A percentile compares a stretch with the other conserved stretches of the same genome.
phyloP scores from a whole-genome alignment of 2,888 invertebrate species.

The Aethes cnicana region DNA sequence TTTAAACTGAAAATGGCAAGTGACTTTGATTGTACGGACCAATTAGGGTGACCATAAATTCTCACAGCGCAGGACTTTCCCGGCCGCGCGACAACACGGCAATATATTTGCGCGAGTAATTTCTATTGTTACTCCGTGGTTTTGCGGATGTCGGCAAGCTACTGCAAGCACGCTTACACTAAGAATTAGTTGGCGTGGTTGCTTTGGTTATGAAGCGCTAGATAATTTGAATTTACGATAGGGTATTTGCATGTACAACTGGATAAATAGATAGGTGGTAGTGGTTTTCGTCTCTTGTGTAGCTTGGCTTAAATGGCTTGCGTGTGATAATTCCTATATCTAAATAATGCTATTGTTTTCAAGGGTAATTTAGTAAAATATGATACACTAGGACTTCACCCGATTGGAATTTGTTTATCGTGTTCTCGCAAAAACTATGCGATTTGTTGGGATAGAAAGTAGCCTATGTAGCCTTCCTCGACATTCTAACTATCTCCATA shows the following conservation, averaged over 20 bases:
- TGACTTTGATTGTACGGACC: conserved; percentile 24
- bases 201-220: conserved; percentile 22
- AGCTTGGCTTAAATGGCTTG: too few species aligned
- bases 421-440: too few species aligned
- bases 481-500: too few species aligned
- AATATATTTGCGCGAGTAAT: conserved; percentile 29
- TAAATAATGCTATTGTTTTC: too few species aligned
- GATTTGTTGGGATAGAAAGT: too few species aligned
- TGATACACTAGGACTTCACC: too few species aligned
- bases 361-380: too few species aligned
- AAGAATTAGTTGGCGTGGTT: conserved; percentile 24
- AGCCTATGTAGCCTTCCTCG: too few species aligned
- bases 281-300: too few species aligned
- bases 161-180: conserved; percentile 20
- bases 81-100: conserved; percentile 27
- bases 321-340: too few species aligned
- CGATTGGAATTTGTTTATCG: too few species aligned
- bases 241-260: not conserved
- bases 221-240: conserved; percentile 14
- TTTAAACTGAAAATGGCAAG: conserved; percentile 11
- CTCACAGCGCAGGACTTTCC: conserved; percentile 24
- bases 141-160: conserved; percentile 28
- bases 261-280: too few species aligned
- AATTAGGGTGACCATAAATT: conserved; percentile 29
- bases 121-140: conserved; percentile 29